These are phyloP conservation scores for Peromyscus melanophrys DNA, from an alignment of 2,797 vertebrate species.

Conservation along the genomic window DNA sequence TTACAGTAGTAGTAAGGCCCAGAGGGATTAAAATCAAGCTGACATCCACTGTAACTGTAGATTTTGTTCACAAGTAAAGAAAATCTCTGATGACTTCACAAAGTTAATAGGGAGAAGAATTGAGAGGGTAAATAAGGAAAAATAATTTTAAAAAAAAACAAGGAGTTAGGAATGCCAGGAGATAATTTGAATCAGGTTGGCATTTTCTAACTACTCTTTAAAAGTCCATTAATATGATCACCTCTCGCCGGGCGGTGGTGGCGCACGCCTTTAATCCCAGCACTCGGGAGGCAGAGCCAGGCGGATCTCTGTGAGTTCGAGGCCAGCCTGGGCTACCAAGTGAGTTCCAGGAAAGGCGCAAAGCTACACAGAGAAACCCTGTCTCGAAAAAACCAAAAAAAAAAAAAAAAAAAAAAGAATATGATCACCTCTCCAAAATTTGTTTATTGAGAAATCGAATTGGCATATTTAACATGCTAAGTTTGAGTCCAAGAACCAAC, in stretches of 20 bases:
- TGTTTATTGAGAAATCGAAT: conserved; percentile 22
- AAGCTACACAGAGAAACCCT: no score
- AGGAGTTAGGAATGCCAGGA: neutral
- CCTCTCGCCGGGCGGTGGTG: no score
- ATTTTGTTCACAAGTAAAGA: conserved; percentile 23
- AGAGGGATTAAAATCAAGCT: neutral
- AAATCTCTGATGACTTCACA: conserved; percentile 16
- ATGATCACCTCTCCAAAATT: no score
- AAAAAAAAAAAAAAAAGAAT: no score
- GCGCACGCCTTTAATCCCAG: no score
- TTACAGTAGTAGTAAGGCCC: neutral
- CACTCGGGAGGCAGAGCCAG: no score
- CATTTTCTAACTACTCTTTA: neutral
- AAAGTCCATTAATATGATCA: neutral
- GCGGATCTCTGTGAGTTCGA: no score
- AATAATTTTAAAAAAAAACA: neutral
- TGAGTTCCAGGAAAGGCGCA: no score
- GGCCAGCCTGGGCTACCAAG: no score
- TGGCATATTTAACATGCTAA: neutral
- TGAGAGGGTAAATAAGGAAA: neutral
- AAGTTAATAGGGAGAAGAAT: neutral
- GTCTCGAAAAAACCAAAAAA: no score
- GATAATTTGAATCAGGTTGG: neutral
- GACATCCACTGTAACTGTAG: neutral
- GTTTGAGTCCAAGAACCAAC: neutral